Evolutionary conservation across 2,888 invertebrate species (phyloP).

Genomic region (Microctonus brassicae): DNA sequence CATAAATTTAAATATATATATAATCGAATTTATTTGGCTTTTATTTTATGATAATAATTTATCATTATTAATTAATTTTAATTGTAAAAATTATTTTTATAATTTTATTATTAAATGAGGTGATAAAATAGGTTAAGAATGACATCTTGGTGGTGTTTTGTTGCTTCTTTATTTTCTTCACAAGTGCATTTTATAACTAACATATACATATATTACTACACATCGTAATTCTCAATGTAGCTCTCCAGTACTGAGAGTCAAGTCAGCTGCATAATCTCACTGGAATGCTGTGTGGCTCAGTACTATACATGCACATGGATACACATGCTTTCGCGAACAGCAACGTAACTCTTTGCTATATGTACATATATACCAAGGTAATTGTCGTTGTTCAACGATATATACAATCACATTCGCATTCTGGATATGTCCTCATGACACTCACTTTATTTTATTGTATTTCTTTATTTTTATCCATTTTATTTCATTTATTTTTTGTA

Average conservation of each 20-base stretch:
- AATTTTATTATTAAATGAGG: background rate
- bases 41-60: too few species aligned
- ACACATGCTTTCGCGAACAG: slow-evolving; percentile 12
- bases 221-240: background rate
- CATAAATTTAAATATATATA: too few species aligned
- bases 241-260: background rate
- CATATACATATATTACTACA: background rate
- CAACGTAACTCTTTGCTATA: slow-evolving; percentile 26
- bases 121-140: slow-evolving; percentile 2
- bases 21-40: too few species aligned
- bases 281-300: slow-evolving; percentile 31
- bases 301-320: background rate
- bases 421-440: background rate
- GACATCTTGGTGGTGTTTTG: background rate
- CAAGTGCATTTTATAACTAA: background rate
- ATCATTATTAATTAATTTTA: background rate
- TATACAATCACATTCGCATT: background rate
- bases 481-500: background rate
- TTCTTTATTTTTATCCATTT: background rate
- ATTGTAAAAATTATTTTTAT: background rate
- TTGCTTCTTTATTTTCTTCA: background rate
- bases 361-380: background rate
- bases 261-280: slow-evolving; percentile 40
- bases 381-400: background rate
- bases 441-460: background rate